Base-by-base conservation (phyloP, 2,113 vertebrate species). In the Lophura nycthemera region DNA sequence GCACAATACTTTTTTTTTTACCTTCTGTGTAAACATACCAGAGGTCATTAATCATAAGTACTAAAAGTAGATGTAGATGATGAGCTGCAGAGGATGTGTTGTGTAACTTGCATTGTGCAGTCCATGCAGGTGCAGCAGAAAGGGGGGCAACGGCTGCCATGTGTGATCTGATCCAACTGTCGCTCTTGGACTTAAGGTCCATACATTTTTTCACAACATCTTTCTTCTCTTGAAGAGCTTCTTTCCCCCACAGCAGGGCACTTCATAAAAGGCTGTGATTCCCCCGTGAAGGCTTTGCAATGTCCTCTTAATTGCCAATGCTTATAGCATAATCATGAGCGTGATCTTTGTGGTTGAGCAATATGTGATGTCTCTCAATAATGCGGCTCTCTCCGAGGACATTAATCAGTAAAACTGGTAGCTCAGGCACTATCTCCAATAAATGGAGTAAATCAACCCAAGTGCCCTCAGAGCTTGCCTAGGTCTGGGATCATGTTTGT, bases 31-130 rank as follows among this genome's bases (percentile, higher is more conserved):
- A 6, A 9, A 6, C 10, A 27, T 16, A 54, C 22, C 36, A 65
- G 42, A 89, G 32, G 7, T 64, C 36, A 89, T 45, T 43, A 61
- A 61, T 3, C 64, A 6, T 20, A 40, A 30, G 43, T 63, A 40
- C 27, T 0, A 1, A 17, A n/a, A 83, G 70, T 48, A 42, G 34
- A 72, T 25, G 70, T 25, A 10, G 57, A 24, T 76, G 59, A 47
- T 67, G 72, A 6, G 8, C 18, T 60, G 89, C 47, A 21, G 2
- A 40, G 25, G 38, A 36, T 4, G 47, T 40, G 7, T 15, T 7
- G 1, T 22, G 11, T 71, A 19, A 38, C 34, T 69, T 4, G 0
- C 1, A 9, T 32, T 13, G 4, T 4, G 27, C 0, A 2, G 30
- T 54, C 11, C 0, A 13, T 3, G 8, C n/a, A 50, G 61, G n/a